Conservation (phyloP, 2,113 vertebrate genomes). For the Microtus ochrogaster region DNA sequence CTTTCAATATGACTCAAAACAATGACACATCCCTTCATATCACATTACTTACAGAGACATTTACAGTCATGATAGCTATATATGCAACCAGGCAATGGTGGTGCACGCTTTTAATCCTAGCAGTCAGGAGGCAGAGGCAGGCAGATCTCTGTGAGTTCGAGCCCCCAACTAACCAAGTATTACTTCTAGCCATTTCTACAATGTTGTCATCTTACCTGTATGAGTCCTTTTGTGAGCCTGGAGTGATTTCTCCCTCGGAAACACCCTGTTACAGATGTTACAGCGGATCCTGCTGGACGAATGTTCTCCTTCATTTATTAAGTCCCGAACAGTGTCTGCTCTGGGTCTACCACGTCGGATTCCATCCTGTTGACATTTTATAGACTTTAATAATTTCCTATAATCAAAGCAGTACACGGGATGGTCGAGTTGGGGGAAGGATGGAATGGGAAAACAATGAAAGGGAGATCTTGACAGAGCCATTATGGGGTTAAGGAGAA, state of each 20-base stretch:
- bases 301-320: conserved; percentile 96
- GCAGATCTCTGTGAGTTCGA: background rate
- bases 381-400: conserved; percentile 36
- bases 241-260: conserved; percentile 97
- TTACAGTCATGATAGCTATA: background rate
- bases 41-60: conserved; percentile 29
- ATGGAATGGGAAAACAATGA: no score
- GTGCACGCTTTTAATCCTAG: background rate
- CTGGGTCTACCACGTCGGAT: conserved; percentile 95
- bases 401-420: background rate
- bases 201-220: conserved; percentile 89
- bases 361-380: conserved; percentile 89
- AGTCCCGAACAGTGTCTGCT: conserved; percentile 95
- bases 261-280: conserved; percentile 97
- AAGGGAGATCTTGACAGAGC: no score
- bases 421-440: no score
- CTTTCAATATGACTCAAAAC: conserved; percentile 18
- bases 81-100: background rate
- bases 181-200: background rate
- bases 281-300: conserved; percentile 98
- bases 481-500: no score
- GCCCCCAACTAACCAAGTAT: background rate
- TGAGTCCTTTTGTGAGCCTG: conserved; percentile 99
- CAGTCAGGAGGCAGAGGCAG: background rate
- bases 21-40: background rate